A percentile compares a stretch with the other conserved stretches of the same genome.
phyloP scores from a whole-genome alignment of 2,113 vertebrate genomes.

The Eublepharis macularius region DNA sequence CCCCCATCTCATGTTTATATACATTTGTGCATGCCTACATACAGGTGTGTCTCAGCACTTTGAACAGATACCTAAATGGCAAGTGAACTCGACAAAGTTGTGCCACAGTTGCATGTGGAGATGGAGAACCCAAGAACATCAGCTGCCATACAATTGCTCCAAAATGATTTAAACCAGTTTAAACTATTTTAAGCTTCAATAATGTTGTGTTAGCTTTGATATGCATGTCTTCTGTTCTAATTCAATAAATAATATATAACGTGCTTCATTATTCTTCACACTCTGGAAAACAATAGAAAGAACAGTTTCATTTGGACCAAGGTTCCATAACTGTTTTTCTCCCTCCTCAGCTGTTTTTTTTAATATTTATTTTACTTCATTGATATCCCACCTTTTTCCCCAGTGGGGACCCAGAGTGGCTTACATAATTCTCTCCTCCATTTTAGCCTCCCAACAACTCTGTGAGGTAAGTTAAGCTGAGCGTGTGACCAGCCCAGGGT shows the following conservation, averaged over 20 bases:
- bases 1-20: not conserved
- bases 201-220: rapidly evolving
- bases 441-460: no score
- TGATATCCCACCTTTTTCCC: no score
- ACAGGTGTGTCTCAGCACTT: not conserved
- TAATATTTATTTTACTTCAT: not conserved
- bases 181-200: not conserved
- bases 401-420: no score
- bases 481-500: no score
- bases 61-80: not conserved
- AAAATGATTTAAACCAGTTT: not conserved
- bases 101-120: not conserved
- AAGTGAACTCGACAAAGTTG: not conserved
- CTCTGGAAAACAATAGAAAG: not conserved
- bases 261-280: not conserved
- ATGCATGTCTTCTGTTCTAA: not conserved
- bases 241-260: not conserved
- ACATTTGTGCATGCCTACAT: not conserved
- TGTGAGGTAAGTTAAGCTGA: no score
- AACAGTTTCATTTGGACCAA: not conserved
- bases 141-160: not conserved
- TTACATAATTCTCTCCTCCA: no score
- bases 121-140: not conserved
- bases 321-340: not conserved
- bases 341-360: not conserved